Evolutionary conservation across 1,140 invertebrate genomes (phyloP).

Genomic region (Pseudomyrmex sp.): DNA sequence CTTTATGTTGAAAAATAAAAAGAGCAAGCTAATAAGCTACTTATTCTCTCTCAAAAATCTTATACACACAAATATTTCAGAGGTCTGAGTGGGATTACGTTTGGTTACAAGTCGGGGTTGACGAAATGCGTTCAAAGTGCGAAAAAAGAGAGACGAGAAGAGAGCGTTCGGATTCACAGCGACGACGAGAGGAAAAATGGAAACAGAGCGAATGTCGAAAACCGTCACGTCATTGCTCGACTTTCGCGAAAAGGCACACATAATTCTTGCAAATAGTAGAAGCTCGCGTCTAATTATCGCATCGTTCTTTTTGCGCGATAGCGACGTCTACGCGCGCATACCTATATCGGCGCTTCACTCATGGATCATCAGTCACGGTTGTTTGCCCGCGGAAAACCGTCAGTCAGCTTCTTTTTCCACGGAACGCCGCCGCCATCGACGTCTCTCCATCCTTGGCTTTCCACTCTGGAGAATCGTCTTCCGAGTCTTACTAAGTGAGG

Average conservation of each 20-base stretch:
- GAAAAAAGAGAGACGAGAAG: background rate
- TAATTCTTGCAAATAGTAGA: slow-evolving; percentile 36
- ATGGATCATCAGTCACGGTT: slow-evolving; percentile 65
- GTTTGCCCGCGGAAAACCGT: slow-evolving; percentile 59
- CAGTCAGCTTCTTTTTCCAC: slow-evolving; percentile 49
- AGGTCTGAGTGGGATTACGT: too few relatives aligned
- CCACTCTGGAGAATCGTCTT: slow-evolving; percentile 55
- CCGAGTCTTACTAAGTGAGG: slow-evolving; percentile 30
- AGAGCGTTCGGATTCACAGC: background rate
- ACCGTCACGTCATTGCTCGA: background rate
- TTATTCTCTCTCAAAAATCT: background rate
- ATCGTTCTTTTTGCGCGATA: slow-evolving; percentile 36
- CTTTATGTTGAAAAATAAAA: background rate
- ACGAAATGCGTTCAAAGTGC: background rate
- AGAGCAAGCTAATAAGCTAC: background rate
- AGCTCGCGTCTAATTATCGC: slow-evolving; percentile 47
- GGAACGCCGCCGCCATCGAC: slow-evolving; percentile 20
- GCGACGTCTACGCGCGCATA: slow-evolving; percentile 15
- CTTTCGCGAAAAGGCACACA: background rate
- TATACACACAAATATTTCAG: too few relatives aligned
- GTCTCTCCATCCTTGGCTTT: slow-evolving; percentile 47
- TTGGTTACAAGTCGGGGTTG: too few relatives aligned
- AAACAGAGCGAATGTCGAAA: background rate
- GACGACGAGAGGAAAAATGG: background rate
- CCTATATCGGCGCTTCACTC: slow-evolving; percentile 40